Percentiles rank a stretch among this genome's conserved stretches.
These are phyloP conservation scores for Monochamus alternatus DNA, from an alignment of 2,888 invertebrate genomes.

Conservation along the genomic window DNA sequence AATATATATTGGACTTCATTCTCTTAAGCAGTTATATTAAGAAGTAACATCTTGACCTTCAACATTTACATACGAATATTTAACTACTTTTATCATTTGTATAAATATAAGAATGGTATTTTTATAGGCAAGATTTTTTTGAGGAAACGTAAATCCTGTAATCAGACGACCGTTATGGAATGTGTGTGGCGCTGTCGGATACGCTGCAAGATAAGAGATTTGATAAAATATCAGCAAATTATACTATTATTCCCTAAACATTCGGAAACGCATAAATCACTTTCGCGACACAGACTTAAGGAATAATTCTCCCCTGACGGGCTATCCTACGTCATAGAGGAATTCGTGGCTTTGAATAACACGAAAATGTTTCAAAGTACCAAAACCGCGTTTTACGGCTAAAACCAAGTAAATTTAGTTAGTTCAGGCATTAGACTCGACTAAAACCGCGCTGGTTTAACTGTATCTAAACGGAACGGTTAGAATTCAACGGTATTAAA, in stretches of 20 bases:
- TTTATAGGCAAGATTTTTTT: background rate
- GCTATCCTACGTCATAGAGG: background rate
- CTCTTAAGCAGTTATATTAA: no score
- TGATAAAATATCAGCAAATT: conserved; percentile 3
- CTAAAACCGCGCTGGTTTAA: no score
- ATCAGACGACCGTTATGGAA: background rate
- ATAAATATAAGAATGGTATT: background rate
- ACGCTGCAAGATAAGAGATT: background rate
- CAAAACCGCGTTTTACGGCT: conserved; percentile 14
- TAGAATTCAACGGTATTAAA: no score
- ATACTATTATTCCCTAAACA: conserved; percentile 3
- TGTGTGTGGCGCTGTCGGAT: background rate
- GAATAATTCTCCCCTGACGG: background rate
- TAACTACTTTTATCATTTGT: background rate
- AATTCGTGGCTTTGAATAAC: background rate
- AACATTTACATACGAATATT: no score
- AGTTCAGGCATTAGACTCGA: no score
- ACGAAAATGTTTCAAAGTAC: conserved; percentile 7
- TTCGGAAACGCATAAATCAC: conserved; percentile 21
- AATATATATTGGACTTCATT: no score
- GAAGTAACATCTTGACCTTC: no score
- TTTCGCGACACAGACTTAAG: background rate
- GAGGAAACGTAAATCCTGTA: background rate
- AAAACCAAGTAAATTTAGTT: background rate
- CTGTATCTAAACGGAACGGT: no score